Evolutionary conservation across 2,113 vertebrate species (phyloP).

Genomic region (Thymallus thymallus): DNA sequence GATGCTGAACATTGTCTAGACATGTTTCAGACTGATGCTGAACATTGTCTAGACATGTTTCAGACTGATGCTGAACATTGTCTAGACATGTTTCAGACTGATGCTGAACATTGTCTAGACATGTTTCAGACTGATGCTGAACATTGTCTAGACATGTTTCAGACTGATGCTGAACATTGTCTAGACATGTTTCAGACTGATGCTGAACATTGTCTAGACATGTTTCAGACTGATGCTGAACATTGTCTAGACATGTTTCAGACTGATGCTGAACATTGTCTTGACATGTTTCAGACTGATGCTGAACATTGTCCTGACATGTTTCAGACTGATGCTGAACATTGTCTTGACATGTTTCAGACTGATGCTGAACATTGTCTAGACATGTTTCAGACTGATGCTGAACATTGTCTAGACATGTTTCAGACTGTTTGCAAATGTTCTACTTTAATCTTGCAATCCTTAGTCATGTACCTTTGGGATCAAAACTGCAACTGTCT

Average conservation of each 20-base stretch:
- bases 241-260: constrained; percentile 36
- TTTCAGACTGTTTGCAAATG: constrained; percentile 52
- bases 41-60: constrained; percentile 40
- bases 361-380: constrained; percentile 33
- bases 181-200: too few relatives aligned
- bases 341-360: constrained; percentile 37
- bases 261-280: too few relatives aligned
- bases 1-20: too few relatives aligned
- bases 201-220: too few relatives aligned
- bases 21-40: constrained; percentile 25
- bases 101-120: constrained; percentile 36
- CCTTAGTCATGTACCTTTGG: constrained; percentile 42
- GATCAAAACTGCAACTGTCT: constrained; percentile 38
- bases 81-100: constrained; percentile 33
- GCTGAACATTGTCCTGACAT: constrained; percentile 36
- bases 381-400: constrained; percentile 30
- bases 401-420: constrained; percentile 39
- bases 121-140: too few relatives aligned
- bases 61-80: too few relatives aligned
- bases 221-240: constrained; percentile 33
- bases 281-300: constrained; percentile 31
- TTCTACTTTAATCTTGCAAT: background rate
- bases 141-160: constrained; percentile 37
- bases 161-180: constrained; percentile 31
- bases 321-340: too few relatives aligned